Evolutionary conservation across 2,888 invertebrate species (phyloP), one percentile per base, ranked within the genome.

Genomic region (Oscheius sp.): DNA sequence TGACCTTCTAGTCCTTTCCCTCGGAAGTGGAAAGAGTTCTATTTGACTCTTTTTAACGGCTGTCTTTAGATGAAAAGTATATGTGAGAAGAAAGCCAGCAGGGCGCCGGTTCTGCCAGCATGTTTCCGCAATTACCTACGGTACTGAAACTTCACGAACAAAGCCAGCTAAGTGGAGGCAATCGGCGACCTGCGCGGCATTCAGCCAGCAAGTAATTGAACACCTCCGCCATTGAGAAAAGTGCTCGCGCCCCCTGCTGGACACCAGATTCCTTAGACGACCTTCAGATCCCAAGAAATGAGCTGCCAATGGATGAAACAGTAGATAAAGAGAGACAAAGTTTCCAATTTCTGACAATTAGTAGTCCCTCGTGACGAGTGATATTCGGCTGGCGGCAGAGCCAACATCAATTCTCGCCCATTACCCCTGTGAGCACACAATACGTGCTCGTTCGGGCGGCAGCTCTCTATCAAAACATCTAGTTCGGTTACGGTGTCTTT

Each of bases 321-420:
- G 34, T 55, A 37, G 55, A 34, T 20, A 34, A 8, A 27, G 58
- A 45, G 27, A 45, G 42, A 45, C 29, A 29, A 27, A 42, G 27
- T 61, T 61, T 45, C 29, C 61, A n/a, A n/a, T n/a, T 42, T 27
- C 17, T 25, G 17, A 61, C 61, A 61, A 61, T 61, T 61, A 61
- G 61, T 61, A 61, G 61, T 61, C 61, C 61, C 61, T 31, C 45
- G 61, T 61, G 61, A 45, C 61, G 45, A 31, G 61, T 61, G 61
- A 61, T 61, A 61, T 61, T 64, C 64, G 64, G 50, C 46, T 48
- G 50, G 48, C 48, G 64, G 48, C 64, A 64, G 50, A 46, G 50
- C 64, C 48, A 46, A 66, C 66, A 66, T 66, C 66, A 57, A 55
- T 66, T 66, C 66, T 66, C 66, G 66, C 66, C 53, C 66, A 66